Evolutionary conservation across 2,113 vertebrate genomes (phyloP).

Genomic region (Tylochromis polylepis): DNA sequence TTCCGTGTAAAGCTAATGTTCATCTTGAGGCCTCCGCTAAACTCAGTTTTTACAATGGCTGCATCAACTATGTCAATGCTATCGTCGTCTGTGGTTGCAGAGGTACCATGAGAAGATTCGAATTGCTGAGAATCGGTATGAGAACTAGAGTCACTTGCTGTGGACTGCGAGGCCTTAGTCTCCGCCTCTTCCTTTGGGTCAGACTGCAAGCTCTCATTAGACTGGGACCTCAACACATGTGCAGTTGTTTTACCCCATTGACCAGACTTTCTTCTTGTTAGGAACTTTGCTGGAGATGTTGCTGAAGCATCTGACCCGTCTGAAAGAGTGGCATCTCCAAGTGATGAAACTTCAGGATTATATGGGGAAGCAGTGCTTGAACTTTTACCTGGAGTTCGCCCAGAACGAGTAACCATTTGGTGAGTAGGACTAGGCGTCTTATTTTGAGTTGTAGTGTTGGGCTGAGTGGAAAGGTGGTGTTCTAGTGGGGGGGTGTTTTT

Average conservation of each 20-base stretch:
- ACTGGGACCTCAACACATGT: background rate
- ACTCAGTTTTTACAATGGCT: slow-evolving; percentile 28
- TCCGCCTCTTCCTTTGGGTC: background rate
- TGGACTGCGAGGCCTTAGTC: background rate
- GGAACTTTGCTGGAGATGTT: background rate
- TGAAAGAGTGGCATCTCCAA: background rate
- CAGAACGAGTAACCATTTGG: slow-evolving; percentile 56
- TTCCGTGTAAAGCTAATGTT: slow-evolving; percentile 49
- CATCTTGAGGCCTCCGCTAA: slow-evolving; percentile 43
- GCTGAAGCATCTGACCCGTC: background rate
- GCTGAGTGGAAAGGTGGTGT: background rate
- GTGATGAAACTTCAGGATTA: background rate
- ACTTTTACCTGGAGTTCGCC: slow-evolving; percentile 48
- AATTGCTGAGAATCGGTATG: slow-evolving; percentile 28
- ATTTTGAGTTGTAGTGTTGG: background rate
- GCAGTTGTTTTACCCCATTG: background rate
- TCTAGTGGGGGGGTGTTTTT: background rate
- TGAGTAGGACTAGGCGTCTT: slow-evolving; percentile 27
- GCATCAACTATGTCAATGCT: slow-evolving; percentile 56
- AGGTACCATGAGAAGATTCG: slow-evolving; percentile 53
- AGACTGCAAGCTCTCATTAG: background rate
- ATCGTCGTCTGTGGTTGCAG: slow-evolving; percentile 37
- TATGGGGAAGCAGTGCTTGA: background rate
- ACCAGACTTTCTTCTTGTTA: background rate
- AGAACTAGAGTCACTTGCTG: slow-evolving; percentile 21